These are phyloP conservation scores for Crenuchus spilurus DNA, from an alignment of 2,797 vertebrate genomes.

Conservation along the genomic window DNA sequence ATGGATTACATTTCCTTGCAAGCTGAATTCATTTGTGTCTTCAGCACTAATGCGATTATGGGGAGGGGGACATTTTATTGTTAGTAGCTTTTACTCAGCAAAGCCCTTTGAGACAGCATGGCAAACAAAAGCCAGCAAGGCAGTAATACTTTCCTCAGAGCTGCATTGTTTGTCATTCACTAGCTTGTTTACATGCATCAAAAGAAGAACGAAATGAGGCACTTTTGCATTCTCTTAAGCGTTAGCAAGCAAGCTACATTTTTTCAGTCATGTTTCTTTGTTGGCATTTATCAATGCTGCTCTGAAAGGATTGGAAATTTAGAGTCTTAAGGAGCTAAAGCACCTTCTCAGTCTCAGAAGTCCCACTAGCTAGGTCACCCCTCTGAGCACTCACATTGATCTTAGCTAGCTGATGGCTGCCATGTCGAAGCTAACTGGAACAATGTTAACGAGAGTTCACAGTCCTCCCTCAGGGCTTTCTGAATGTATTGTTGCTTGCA, in stretches of 20 bases:
- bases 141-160: background rate
- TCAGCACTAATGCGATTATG: constrained; percentile 37
- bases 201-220: background rate
- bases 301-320: background rate
- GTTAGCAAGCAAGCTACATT: background rate
- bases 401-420: background rate
- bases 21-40: constrained; percentile 35
- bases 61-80: constrained; percentile 45
- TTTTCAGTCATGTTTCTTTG: background rate
- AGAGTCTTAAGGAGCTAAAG: background rate
- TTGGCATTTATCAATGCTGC: background rate
- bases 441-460: constrained; percentile 34
- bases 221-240: background rate
- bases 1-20: constrained; percentile 31
- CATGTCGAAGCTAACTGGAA: constrained; percentile 16
- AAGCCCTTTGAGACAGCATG: constrained; percentile 53
- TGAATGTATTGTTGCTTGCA: constrained; percentile 6
- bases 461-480: constrained; percentile 13
- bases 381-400: background rate
- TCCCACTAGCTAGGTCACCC: background rate
- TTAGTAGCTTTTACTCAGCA: constrained; percentile 61
- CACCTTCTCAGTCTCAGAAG: background rate
- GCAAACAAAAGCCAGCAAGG: background rate
- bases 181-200: constrained; percentile 1
- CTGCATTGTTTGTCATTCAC: background rate